A percentile compares a stretch with the other conserved stretches of the same genome.
phyloP scores from a whole-genome alignment of 35 echinoderm and acorn worm genomes.

The Anneissia japonica region DNA sequence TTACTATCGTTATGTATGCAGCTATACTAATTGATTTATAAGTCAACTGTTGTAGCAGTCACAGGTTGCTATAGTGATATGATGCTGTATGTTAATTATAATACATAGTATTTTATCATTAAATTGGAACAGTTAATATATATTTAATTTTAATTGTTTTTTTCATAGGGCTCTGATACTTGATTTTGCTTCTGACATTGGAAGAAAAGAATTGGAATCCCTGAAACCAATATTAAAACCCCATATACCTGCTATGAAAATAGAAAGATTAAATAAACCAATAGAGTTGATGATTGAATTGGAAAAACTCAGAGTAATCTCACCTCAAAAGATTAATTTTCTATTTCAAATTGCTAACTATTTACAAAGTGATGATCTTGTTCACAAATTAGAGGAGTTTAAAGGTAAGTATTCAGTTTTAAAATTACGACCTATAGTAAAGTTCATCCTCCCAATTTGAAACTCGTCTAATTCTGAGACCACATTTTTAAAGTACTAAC shows the following conservation, averaged over 20 bases:
- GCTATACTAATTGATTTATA: no score
- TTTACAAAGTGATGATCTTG: not conserved
- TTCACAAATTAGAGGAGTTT: not conserved
- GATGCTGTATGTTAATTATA: no score
- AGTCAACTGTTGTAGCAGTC: no score
- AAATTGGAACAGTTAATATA: no score
- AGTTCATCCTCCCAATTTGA: no score
- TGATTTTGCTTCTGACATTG: not conserved
- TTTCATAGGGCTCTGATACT: not conserved
- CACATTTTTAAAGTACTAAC: no score
- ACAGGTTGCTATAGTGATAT: no score
- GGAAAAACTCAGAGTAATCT: not conserved
- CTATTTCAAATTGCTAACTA: not conserved
- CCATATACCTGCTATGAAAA: not conserved
- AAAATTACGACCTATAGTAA: no score
- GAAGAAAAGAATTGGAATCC: not conserved
- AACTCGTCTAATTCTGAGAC: no score
- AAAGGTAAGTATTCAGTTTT: not conserved
- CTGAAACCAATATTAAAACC: not conserved
- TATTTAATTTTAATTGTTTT: not conserved
- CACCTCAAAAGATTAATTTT: not conserved
- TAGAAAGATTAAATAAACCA: not conserved
- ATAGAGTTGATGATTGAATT: not conserved
- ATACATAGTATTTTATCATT: no score
- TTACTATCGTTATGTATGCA: no score